Evolutionary conservation across 30 jellyfish, hydroid and myxozoan species (phyloP).

Genomic region (Turritopsis dohrnii): DNA sequence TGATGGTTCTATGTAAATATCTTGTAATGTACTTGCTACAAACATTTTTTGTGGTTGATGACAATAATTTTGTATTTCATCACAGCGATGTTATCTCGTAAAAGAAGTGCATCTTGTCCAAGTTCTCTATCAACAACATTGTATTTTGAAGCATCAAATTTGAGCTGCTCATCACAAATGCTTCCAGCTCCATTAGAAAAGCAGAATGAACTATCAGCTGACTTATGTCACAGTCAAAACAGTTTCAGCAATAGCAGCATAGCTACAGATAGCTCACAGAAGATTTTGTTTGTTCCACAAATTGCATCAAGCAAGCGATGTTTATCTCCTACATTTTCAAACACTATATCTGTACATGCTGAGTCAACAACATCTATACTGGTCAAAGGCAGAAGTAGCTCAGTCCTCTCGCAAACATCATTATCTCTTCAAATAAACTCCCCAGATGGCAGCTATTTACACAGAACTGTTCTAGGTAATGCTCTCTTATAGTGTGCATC

Average conservation of each 20-base stretch:
- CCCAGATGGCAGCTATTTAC: conserved; percentile 46
- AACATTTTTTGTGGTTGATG: no score
- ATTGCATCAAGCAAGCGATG: not conserved
- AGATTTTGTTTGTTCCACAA: not conserved
- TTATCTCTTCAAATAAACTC: conserved; percentile 54
- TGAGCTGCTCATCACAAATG: not conserved
- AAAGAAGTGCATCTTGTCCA: not conserved
- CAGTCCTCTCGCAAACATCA: conserved; percentile 69
- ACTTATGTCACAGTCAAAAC: not conserved
- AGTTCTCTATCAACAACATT: not conserved
- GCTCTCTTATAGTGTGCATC: not conserved
- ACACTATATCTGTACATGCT: conserved; percentile 67
- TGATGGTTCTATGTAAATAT: no score
- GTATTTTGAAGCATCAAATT: not conserved
- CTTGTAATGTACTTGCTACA: no score
- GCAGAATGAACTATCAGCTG: not conserved
- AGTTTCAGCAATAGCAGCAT: not conserved
- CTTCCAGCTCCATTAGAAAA: not conserved
- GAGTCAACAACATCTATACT: conserved; percentile 57
- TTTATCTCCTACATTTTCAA: conserved; percentile 19
- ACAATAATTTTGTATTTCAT: no score
- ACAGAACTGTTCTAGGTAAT: conserved; percentile 28
- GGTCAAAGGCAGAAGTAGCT: conserved; percentile 46
- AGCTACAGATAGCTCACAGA: not conserved
- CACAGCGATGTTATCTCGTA: not conserved